These are phyloP conservation scores for Chesias legatella DNA, from an alignment of 2,888 invertebrate species.

Conservation along the genomic window DNA sequence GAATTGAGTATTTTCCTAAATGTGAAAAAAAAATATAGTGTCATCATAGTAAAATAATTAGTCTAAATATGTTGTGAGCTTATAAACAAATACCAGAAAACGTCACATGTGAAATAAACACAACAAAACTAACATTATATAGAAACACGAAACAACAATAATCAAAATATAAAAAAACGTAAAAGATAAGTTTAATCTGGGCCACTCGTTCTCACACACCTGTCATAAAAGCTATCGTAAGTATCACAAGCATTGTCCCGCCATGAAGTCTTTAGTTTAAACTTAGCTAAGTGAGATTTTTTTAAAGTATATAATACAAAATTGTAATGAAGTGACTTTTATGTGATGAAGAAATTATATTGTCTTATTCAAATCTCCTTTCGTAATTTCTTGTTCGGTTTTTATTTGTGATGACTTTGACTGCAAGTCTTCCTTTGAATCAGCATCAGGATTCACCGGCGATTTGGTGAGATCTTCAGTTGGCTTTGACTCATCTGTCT, in stretches of 20 bases:
- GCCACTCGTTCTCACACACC: background rate
- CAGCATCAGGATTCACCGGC: conserved; percentile 5
- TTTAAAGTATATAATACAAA: conserved; percentile 25
- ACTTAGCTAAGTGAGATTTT: conserved; percentile 29
- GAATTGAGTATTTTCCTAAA: too few relatives aligned
- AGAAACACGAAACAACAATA: conserved; percentile 6
- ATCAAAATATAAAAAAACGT: conserved; percentile 9
- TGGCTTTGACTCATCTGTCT: background rate
- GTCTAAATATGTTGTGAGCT: too few relatives aligned
- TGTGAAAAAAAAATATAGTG: too few relatives aligned
- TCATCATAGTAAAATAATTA: too few relatives aligned
- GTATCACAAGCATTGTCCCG: conserved; percentile 29
- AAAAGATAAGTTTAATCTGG: conserved; percentile 1
- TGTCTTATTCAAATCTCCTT: conserved; percentile 14
- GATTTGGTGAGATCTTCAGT: background rate
- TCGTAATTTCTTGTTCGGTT: conserved; percentile 1
- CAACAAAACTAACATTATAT: conserved; percentile 2
- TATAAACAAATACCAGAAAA: background rate
- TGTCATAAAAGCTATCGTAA: conserved; percentile 12
- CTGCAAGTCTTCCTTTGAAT: conserved; percentile 11
- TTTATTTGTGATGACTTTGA: background rate
- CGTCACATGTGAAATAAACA: conserved; percentile 1
- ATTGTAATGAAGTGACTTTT: conserved; percentile 21
- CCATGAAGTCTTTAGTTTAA: conserved; percentile 22
- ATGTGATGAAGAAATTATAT: conserved; percentile 9